Evolutionary conservation across 2,113 vertebrate genomes (phyloP).

Genomic region (Nibea albiflora): DNA sequence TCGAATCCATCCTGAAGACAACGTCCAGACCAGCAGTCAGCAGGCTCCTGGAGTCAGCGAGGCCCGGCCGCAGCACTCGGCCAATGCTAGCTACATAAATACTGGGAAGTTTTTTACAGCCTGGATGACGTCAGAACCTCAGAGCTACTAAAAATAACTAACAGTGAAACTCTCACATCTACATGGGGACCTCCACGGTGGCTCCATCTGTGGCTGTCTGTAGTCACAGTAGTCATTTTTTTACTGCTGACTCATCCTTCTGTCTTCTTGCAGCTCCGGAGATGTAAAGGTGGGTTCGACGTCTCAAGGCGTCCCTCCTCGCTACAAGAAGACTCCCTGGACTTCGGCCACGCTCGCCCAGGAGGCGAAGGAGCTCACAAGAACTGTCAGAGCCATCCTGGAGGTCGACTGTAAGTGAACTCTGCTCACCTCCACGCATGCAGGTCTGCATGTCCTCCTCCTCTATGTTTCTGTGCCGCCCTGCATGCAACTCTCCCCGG

Average conservation of each 20-base stretch:
- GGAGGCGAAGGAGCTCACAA: conserved; percentile 90
- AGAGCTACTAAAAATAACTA: not conserved
- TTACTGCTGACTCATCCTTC: not conserved
- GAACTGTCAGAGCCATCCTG: conserved; percentile 87
- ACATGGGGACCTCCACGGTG: not conserved
- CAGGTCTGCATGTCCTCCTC: conserved; percentile 40
- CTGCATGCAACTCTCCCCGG: conserved; percentile 48
- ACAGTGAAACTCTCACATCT: not conserved
- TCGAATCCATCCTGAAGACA: no score
- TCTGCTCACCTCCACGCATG: conserved; percentile 2
- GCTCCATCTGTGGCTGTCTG: not conserved
- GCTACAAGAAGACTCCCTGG: conserved; percentile 78
- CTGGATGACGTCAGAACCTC: not conserved
- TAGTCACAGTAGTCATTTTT: no score
- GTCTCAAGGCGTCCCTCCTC: conserved; percentile 73
- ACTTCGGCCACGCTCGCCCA: conserved; percentile 82
- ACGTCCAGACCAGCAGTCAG: no score
- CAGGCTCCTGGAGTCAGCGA: no score
- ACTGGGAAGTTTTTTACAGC: no score
- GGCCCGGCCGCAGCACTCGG: no score
- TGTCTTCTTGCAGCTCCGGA: conserved; percentile 64
- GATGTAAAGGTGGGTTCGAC: conserved; percentile 75
- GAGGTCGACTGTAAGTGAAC: conserved; percentile 92
- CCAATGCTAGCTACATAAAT: no score
- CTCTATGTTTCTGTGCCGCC: conserved; percentile 27